Conservation (phyloP, 1,140 invertebrate genomes). For the Neocloeon triangulifer region DNA sequence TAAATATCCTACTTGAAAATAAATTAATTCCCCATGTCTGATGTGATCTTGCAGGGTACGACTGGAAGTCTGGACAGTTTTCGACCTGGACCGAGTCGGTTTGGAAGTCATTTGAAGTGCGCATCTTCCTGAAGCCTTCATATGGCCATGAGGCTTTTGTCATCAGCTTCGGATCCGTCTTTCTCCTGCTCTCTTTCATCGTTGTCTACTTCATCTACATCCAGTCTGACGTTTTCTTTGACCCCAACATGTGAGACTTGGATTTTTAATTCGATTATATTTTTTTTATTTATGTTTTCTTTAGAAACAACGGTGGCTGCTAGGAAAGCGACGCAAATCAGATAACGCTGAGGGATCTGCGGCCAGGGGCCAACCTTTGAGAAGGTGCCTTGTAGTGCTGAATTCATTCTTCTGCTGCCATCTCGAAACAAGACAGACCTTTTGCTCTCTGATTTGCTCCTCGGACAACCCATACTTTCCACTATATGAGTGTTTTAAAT, state of each 20-base stretch:
- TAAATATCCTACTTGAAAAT: too few species aligned
- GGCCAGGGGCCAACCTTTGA: too few species aligned
- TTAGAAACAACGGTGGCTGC: not conserved
- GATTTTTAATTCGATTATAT: not conserved
- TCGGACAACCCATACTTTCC: too few species aligned
- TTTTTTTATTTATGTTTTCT: not conserved
- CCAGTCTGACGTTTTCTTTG: conserved; percentile 35
- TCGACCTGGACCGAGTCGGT: conserved; percentile 84
- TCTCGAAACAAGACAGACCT: too few species aligned
- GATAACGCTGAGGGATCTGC: not conserved
- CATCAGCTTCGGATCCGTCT: conserved; percentile 32
- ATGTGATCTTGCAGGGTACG: conserved; percentile 33
- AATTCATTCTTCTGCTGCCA: too few species aligned
- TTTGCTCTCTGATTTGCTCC: too few species aligned
- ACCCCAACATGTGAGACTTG: not conserved
- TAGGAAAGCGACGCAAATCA: conserved; percentile 3
- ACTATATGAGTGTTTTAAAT: too few species aligned
- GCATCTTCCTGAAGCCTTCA: conserved; percentile 63
- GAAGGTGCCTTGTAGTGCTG: too few species aligned
- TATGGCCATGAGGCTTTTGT: conserved; percentile 37
- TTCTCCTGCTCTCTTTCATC: conserved; percentile 37
- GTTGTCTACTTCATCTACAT: conserved; percentile 44
- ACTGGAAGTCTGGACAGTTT: conserved; percentile 52
- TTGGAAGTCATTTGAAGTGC: conserved; percentile 47
- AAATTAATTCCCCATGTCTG: too few species aligned